phyloP scores from a whole-genome alignment of 2,797 vertebrate species.

The Erethizon dorsatum region DNA sequence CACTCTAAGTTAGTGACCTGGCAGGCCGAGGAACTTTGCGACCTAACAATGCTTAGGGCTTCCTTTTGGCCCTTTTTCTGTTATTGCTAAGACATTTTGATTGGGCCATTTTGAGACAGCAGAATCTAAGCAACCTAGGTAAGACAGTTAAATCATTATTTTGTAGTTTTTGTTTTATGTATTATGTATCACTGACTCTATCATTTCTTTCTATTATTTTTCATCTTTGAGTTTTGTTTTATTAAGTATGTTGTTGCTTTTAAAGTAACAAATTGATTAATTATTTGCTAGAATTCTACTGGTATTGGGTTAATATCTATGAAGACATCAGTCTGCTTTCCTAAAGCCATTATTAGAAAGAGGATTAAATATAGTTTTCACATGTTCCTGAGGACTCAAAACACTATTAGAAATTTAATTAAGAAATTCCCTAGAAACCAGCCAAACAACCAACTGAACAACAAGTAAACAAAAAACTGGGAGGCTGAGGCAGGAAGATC shows the following conservation, averaged over 20 bases:
- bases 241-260: background rate
- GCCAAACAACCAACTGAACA: background rate
- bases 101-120: background rate
- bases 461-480: background rate
- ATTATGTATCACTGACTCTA: background rate
- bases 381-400: background rate
- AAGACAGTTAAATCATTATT: background rate
- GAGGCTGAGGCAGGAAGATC: background rate
- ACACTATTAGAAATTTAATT: background rate
- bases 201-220: background rate
- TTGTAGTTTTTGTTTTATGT: background rate
- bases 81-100: background rate
- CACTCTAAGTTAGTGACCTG: background rate
- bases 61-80: background rate
- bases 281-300: conserved; percentile 8
- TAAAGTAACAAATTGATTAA: background rate
- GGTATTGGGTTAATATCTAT: background rate
- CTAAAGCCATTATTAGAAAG: background rate
- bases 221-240: background rate
- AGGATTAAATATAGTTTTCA: background rate
- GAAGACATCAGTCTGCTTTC: background rate
- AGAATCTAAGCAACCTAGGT: background rate
- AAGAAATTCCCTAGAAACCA: conserved; percentile 7
- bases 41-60: background rate
- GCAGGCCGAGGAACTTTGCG: background rate